phyloP scores from a whole-genome alignment of 2,113 vertebrate species.

The Rhabdomys dilectus region DNA sequence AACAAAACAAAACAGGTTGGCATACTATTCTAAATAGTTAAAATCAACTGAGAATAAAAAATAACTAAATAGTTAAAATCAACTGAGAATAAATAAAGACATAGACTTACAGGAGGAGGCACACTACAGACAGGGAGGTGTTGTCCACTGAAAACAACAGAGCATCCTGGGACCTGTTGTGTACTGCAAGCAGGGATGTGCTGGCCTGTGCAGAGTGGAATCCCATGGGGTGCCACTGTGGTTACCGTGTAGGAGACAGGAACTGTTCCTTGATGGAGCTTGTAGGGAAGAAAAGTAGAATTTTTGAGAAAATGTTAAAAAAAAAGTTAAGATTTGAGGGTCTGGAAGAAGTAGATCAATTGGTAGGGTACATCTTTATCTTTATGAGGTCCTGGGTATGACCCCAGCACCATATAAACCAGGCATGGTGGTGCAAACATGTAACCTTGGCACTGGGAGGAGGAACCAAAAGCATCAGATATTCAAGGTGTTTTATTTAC shows the following conservation, averaged over 20 bases:
- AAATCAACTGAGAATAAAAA: neutral
- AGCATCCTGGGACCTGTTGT: conserved; percentile 96
- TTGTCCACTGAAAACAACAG: conserved; percentile 98
- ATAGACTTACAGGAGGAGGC: conserved; percentile 91
- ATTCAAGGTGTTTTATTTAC: neutral
- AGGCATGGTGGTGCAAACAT: neutral
- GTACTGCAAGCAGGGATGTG: conserved; percentile 96
- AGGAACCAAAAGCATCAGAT: neutral
- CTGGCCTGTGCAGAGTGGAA: conserved; percentile 96
- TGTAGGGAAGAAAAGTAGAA: conserved; percentile 57
- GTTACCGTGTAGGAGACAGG: conserved; percentile 97
- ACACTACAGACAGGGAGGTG: conserved; percentile 97
- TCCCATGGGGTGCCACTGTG: conserved; percentile 94
- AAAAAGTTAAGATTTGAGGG: conserved; percentile 49
- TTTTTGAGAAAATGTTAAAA: conserved; percentile 27
- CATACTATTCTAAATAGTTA: neutral
- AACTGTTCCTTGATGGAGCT: conserved; percentile 96
- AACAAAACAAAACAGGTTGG: neutral
- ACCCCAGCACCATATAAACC: neutral
- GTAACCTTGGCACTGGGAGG: neutral
- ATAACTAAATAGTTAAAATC: neutral
- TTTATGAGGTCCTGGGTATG: neutral
- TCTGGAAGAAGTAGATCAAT: neutral
- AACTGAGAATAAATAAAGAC: neutral
- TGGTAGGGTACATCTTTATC: neutral